Evolutionary conservation across 2,113 vertebrate genomes (phyloP), one percentile per base, ranked within the genome.

Genomic region (Chrysochloris asiatica): DNA sequence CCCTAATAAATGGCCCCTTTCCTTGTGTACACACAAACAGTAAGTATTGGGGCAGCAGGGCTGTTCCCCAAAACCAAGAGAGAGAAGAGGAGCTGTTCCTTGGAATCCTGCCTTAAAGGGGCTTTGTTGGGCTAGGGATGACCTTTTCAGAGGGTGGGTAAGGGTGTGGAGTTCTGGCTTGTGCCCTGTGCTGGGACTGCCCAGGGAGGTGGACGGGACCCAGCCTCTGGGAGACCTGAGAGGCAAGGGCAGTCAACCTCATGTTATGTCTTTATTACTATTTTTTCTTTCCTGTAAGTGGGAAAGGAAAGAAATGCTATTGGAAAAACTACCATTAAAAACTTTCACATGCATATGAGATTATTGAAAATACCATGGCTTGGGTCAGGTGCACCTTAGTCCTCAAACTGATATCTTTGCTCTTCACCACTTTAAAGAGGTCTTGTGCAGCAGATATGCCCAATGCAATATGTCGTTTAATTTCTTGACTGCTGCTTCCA

Each of bases 1-100:
- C 47, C 63, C 48, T 56, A 1, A 2, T 61, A 89, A 89, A 86
- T 3, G 41, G 75, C 28, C 52, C 61, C 30, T 92, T 83, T 90
- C 59, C 69, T 98, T 1, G 98, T 98, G 48, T 98, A 98, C 89
- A 98, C 98, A 0, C 97, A 98, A 76, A 98, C 98, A 26, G 98
- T 97, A n/a, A 98, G 86, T 98, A 98, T 90, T 98, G 98, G 93
- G 98, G 97, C 38, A 97, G 98, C 90, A 97, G 97, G 97, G 97
- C 98, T 95, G 94, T 98, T 98, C 96, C 93, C 98, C 45, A 98
- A 98, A 95, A 97, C 97, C 80, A 98, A 98, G 96, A 97, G 96
- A 7, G 45, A 80, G 41, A 30, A 43, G 73, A 47, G 69, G 59
- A 50, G 4, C 41, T 24, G n/a, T 22, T 47, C 72, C 38, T 0